A percentile compares a stretch with the other conserved stretches of the same genome.
Evolutionary conservation across 2,888 invertebrate species (phyloP).

Genomic region (Siphlonurus alternatus): DNA sequence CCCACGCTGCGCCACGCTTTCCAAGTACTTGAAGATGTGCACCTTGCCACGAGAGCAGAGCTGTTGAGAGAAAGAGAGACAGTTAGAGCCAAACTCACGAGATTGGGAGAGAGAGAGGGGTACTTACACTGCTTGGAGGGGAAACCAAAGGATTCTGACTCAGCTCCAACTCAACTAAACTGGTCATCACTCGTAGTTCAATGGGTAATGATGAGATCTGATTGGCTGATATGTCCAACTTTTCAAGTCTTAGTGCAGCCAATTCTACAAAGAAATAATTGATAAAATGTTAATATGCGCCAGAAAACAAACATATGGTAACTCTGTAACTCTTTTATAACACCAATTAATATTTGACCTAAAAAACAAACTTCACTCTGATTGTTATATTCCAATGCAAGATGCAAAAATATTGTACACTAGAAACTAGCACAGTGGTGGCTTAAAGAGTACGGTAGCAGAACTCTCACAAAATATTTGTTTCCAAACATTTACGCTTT

Average conservation of each 20-base stretch:
- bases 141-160: conserved; percentile 82
- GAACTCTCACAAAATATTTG: no score
- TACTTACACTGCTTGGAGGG: conserved; percentile 80
- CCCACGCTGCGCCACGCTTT: conserved; percentile 67
- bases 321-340: no score
- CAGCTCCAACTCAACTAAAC: conserved; percentile 62
- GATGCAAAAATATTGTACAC: no score
- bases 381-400: no score
- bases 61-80: conserved; percentile 35
- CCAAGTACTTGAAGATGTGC: conserved; percentile 88
- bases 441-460: no score
- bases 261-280: conserved; percentile 44
- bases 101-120: neutral
- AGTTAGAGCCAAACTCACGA: neutral
- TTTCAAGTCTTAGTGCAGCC: conserved; percentile 66
- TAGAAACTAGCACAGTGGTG: no score
- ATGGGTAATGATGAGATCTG: conserved; percentile 75
- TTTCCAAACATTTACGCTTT: no score
- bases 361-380: no score
- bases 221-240: conserved; percentile 81
- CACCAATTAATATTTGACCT: no score
- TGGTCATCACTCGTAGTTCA: conserved; percentile 73
- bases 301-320: no score
- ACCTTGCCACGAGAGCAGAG: conserved; percentile 82
- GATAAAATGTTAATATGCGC: conserved; percentile 7